Percentiles rank a stretch among this genome's conserved stretches.
Evolutionary conservation across 2,888 invertebrate genomes (phyloP).

Genomic region (Tipula confusa): DNA sequence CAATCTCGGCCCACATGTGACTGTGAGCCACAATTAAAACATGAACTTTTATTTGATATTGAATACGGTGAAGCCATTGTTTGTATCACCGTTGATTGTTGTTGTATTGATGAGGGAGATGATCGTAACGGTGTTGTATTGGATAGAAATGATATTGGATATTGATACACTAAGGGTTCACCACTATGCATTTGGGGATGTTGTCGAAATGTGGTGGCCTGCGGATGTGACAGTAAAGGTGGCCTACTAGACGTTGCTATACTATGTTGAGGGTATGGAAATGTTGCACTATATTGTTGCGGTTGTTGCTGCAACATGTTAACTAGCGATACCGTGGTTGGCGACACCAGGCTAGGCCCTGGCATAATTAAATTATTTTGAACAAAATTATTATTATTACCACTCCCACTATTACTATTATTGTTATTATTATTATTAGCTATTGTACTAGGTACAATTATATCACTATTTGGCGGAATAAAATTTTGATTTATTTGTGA

Average conservation of each 20-base stretch:
- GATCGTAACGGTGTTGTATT: slow-evolving; percentile 38
- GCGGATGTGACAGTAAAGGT: slow-evolving; percentile 43
- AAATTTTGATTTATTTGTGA: slow-evolving; percentile 32
- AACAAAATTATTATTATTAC: slow-evolving; percentile 34
- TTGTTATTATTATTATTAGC: slow-evolving; percentile 39
- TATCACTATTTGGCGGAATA: background rate
- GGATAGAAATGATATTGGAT: slow-evolving; percentile 37
- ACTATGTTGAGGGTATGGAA: slow-evolving; percentile 45
- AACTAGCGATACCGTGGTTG: slow-evolving; percentile 34
- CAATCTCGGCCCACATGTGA: slow-evolving; percentile 83
- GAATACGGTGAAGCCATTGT: slow-evolving; percentile 42
- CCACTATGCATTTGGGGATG: slow-evolving; percentile 50
- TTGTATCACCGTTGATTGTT: slow-evolving; percentile 42
- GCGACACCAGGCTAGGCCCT: background rate
- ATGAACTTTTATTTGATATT: slow-evolving; percentile 53
- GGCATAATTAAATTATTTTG: slow-evolving; percentile 37
- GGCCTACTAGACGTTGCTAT: slow-evolving; percentile 41
- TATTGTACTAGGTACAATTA: background rate
- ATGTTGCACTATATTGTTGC: slow-evolving; percentile 42
- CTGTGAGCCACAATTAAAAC: slow-evolving; percentile 88
- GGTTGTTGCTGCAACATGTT: slow-evolving; percentile 41
- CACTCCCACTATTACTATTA: slow-evolving; percentile 33
- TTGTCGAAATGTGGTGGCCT: slow-evolving; percentile 47
- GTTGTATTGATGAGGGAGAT: slow-evolving; percentile 39
- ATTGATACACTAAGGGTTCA: slow-evolving; percentile 49